phyloP scores from a whole-genome alignment of 2,797 vertebrate genomes.

The Anguilla anguilla region DNA sequence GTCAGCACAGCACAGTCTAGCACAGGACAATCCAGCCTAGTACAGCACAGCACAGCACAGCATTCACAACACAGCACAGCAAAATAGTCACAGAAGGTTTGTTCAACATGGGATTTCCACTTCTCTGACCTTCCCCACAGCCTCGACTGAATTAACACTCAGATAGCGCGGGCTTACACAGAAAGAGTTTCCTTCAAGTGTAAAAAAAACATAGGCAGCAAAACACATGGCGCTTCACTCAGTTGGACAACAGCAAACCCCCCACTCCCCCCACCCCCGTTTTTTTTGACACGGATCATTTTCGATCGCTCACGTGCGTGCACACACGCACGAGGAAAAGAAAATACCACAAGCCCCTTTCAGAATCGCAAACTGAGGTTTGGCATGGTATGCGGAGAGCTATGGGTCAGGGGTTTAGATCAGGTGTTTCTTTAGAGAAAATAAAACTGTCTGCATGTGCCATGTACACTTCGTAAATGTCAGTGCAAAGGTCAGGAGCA shows the following conservation, averaged over 20 bases:
- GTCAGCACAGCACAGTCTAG: background rate
- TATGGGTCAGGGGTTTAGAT: constrained; percentile 30
- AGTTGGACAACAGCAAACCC: constrained; percentile 6
- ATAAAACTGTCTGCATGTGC: constrained; percentile 27
- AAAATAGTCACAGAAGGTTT: background rate
- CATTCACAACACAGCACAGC: too few species aligned
- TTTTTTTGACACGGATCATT: constrained; percentile 34
- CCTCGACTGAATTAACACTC: constrained; percentile 13
- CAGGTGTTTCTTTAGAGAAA: constrained; percentile 25
- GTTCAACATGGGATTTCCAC: constrained; percentile 55
- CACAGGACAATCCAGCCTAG: background rate
- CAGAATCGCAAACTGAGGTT: constrained; percentile 4
- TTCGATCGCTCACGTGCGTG: constrained; percentile 24
- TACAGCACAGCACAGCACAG: too few species aligned
- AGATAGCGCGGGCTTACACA: background rate
- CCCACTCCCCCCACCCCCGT: background rate
- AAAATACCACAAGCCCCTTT: background rate
- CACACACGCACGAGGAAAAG: background rate
- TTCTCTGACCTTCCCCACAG: constrained; percentile 40
- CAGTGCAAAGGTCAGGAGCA: constrained; percentile 28
- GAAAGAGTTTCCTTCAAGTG: constrained; percentile 37
- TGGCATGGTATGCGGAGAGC: constrained; percentile 21
- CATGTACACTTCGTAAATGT: constrained; percentile 29
- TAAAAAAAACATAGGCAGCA: background rate
- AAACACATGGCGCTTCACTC: background rate